phyloP scores from a whole-genome alignment of 2,888 invertebrate species.

The Bombylius discolor region DNA sequence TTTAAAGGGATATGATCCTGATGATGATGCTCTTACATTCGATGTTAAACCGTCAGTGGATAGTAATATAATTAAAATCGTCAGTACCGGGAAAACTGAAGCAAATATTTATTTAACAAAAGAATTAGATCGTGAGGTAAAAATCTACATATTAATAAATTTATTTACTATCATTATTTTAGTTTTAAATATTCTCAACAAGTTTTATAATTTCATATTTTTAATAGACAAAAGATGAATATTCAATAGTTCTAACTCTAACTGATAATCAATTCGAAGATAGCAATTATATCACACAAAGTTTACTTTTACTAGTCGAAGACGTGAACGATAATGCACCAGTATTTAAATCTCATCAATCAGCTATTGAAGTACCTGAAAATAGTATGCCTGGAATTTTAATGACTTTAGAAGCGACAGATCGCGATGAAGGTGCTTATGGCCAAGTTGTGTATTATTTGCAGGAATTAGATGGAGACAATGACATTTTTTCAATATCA shows the following conservation, averaged over 20 bases:
- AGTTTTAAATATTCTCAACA: neutral
- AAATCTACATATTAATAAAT: too few relatives aligned
- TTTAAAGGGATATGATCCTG: constrained; percentile 69
- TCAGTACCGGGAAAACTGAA: constrained; percentile 66
- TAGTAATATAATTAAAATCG: constrained; percentile 71
- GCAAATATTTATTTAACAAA: constrained; percentile 79
- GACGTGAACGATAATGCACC: constrained; percentile 89
- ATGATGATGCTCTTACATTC: constrained; percentile 71
- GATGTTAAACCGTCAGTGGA: constrained; percentile 68
- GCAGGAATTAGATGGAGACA: constrained; percentile 67
- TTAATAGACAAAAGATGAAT: constrained; percentile 68
- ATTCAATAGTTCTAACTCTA: constrained; percentile 73
- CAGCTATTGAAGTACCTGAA: constrained; percentile 68
- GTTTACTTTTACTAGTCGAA: constrained; percentile 74
- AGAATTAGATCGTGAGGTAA: constrained; percentile 81
- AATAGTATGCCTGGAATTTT: constrained; percentile 62
- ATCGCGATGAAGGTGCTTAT: constrained; percentile 82
- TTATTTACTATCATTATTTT: too few relatives aligned
- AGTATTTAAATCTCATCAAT: constrained; percentile 71
- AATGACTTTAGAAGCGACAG: constrained; percentile 72
- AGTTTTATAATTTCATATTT: neutral
- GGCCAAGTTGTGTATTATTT: constrained; percentile 83
- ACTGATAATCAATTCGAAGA: constrained; percentile 79
- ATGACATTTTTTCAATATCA: constrained; percentile 62
- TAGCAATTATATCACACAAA: constrained; percentile 80